Base-by-base conservation (phyloP, 2,797 vertebrate species). In the Microtus agrestis region DNA sequence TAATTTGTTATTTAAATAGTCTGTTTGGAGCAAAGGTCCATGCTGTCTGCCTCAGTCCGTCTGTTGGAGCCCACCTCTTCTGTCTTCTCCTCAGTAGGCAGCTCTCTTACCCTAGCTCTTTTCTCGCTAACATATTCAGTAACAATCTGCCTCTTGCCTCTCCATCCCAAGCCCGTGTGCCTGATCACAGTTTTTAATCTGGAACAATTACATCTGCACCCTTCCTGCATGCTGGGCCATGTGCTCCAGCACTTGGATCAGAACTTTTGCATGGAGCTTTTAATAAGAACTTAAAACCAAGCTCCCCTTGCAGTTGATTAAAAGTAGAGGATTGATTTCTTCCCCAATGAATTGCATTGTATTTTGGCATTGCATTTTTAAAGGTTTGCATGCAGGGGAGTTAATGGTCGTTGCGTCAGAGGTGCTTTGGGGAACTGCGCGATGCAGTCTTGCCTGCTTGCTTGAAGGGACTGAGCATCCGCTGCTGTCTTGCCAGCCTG, bases 401-500 rank as follows among this genome's bases (percentile, higher is more conserved):
- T 88, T 90, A 85, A 61, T 13, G 65, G 59, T 56, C 65, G n/a
- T 37, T 82, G 48, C 51, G 15, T 71, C 43, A 84, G 84, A 73
- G 82, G 31, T 63, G 46, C 82, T 89, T 71, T n/a, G 46, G 86
- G 65, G 78, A 93, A 54, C 69, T 73, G 71, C 2, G 2, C 31
- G 59, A n/a, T 27, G 37, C 71, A 92, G 61, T 85, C 94, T 95
- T 77, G 67, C 73, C 61, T 86, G 9, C 59, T 91, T 1, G 2
- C 59, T 87, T 48, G n/a, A 85, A 95, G 77, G 89, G 87, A 78
- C 31, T 34, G 23, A 63, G 73, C 8, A 31, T 82, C 78, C 92
- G 73, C 56, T 63, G 48, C 54, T 23, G 51, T 69, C 5, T 48
- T 59, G 29, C 67, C 48, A 34, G 5, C 34, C 73, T 92, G 86